Base-by-base conservation (phyloP, 2,888 invertebrate species). In the Cryptus viduatorius region DNA sequence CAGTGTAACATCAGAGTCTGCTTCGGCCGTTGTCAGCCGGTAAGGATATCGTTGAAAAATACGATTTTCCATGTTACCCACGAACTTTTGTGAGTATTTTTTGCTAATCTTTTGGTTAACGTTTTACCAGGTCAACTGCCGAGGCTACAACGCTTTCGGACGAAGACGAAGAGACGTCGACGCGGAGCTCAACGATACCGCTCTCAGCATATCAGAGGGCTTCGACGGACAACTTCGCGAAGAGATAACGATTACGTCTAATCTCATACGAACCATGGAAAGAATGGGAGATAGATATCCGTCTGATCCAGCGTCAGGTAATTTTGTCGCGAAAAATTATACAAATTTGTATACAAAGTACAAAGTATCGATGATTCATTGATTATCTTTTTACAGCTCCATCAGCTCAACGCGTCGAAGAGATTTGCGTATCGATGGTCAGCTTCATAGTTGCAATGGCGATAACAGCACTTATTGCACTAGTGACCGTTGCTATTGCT, bases 1-100 rank as follows among this genome's bases (percentile, higher is more conserved):
- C 98, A 98, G 94, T 98, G 98, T 94, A 98, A 98, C 93, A 98
- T 98, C 90, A 95, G 98, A 84, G 98, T 98, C 10, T 98, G 98
- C 95, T 98, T 98, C 92, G 98, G 98, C 93, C 97, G 96, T 94
- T 98, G 98, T 93, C 98, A 98, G 95, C 98, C 98, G 90, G 98
- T 97, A 94, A 95, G 96, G 94, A 68, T 19, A 37, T 7, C 37
- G 7, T 37, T 37, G 37, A 0, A 37, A 37, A 37, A 7, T 37
- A 37, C 24, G 8, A 37, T 37, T 7, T 37, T 37, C 7, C 24
- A 24, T 24, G 24, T 37, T 8, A 4, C 8, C 37, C 37, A 8
- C 37, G 2, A 61, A 56, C 42, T 12, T 86, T 12, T 86, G 44
- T 1, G 31, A 64, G 75, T 72, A 16, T 24, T 37, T 14, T 42